These are phyloP conservation scores for Troides oblongomaculatus DNA, from an alignment of 2,888 invertebrate genomes.

Conservation along the genomic window DNA sequence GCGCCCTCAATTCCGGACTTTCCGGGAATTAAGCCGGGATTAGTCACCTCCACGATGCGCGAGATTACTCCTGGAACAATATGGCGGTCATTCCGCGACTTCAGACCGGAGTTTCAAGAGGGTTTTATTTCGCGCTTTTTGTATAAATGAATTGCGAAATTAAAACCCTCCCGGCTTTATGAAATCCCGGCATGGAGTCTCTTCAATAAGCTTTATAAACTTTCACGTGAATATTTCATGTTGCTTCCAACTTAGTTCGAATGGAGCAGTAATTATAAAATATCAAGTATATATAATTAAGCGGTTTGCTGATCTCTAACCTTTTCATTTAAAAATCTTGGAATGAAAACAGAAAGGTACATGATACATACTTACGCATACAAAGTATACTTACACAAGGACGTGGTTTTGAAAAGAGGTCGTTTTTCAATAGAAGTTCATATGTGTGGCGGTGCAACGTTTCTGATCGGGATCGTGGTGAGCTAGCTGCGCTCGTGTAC, in stretches of 20 bases:
- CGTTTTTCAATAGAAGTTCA: no score
- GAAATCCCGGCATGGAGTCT: constrained; percentile 1
- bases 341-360: no score
- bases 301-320: no score
- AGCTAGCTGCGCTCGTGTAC: not conserved
- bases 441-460: no score
- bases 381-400: no score
- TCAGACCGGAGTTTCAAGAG: not conserved
- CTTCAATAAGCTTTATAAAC: not conserved
- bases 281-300: no score
- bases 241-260: no score
- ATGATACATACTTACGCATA: no score
- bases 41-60: constrained; percentile 45
- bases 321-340: no score
- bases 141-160: constrained; percentile 15
- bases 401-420: no score
- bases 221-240: not conserved
- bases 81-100: constrained; percentile 39
- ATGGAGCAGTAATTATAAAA: no score
- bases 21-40: constrained; percentile 51
- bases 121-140: constrained; percentile 13
- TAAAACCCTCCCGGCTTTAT: constrained; percentile 1
- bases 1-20: constrained; percentile 33
- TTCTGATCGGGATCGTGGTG: no score
- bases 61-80: constrained; percentile 54